Base-by-base conservation (phyloP, 2,888 invertebrate genomes). In the Teleogryllus oceanicus region DNA sequence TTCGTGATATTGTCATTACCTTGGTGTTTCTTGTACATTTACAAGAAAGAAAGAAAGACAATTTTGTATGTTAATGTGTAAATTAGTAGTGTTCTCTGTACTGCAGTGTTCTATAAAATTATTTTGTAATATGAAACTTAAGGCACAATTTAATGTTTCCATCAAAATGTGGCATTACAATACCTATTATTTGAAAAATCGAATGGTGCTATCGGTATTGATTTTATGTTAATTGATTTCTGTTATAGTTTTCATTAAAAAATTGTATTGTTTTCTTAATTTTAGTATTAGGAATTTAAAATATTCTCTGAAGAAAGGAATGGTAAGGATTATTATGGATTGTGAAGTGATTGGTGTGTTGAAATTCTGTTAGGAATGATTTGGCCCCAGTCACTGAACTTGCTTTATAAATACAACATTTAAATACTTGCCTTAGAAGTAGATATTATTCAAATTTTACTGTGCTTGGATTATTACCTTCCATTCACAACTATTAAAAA, bases 31-130 rank as follows among this genome's bases (percentile, higher is more conserved):
- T 37, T 37, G 37, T 37, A 37, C 37, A 37, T 37, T 37, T 37
- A 8, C 37, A 37, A 37, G 37, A 37, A 37, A 37, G 37, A 37
- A 37, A 37, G 37, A 62, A 62, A 62, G 62, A 62, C 62, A 62
- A 62, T 62, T 62, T 62, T 62, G 62, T 62, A 62, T 18, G 62
- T 13, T 62, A 37, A 62, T 62, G 62, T 12, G n/a, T 1, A 62
- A 62, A 62, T 18, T 62, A 62, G 62, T 18, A 62, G 16, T 62
- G n/a, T 62, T 18, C n/a, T n/a, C 62, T 62, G n/a, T 62, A 10
- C 62, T 62, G 62, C 62, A 62, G n/a, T 62, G 62, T 62, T 62
- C n/a, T 62, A 62, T n/a, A 62, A 62, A 62, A 62, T 62, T 62
- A 62, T 62, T 62, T 62, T 62, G 13, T 62, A 62, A 62, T 62